Evolutionary conservation across 2,113 vertebrate genomes (phyloP).

Genomic region (Gymnorhina tibicen): DNA sequence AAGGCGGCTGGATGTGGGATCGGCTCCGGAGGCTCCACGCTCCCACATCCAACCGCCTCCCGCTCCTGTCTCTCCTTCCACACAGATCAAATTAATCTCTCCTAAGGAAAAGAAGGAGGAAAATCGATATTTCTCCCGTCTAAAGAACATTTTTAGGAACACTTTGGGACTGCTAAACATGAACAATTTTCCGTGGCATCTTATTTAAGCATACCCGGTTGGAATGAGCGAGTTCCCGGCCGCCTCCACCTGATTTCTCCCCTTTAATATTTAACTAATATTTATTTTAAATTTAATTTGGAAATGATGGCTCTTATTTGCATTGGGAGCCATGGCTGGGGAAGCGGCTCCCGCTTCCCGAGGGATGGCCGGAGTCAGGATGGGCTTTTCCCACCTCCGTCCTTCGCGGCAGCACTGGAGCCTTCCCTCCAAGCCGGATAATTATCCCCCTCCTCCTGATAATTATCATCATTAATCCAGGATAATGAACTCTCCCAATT

Average conservation of each 20-base stretch:
- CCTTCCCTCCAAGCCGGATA: neutral
- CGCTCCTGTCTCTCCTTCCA: neutral
- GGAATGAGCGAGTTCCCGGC: neutral
- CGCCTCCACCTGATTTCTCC: slow-evolving; percentile 28
- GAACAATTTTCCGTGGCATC: neutral
- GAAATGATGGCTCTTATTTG: slow-evolving; percentile 7
- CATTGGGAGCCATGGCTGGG: neutral
- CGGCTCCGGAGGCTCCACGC: neutral
- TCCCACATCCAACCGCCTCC: neutral
- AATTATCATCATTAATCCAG: slow-evolving; percentile 36
- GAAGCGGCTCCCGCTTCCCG: neutral
- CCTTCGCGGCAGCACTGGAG: rapidly evolving
- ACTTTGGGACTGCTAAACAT: neutral
- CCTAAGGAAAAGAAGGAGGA: neutral
- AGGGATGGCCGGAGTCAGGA: neutral
- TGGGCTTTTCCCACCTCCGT: neutral
- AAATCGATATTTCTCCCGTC: neutral
- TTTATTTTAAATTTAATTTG: slow-evolving; percentile 68
- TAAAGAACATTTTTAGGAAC: neutral
- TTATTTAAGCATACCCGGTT: slow-evolving; percentile 7
- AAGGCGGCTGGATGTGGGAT: neutral
- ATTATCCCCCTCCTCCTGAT: slow-evolving; percentile 18
- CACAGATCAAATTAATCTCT: neutral
- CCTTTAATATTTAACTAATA: slow-evolving; percentile 63
- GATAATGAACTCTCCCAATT: slow-evolving; percentile 15